Percentiles rank a stretch among this genome's conserved stretches.
These are phyloP conservation scores for Lophotriccus pileatus DNA, from an alignment of 2,797 vertebrate species.

Conservation along the genomic window DNA sequence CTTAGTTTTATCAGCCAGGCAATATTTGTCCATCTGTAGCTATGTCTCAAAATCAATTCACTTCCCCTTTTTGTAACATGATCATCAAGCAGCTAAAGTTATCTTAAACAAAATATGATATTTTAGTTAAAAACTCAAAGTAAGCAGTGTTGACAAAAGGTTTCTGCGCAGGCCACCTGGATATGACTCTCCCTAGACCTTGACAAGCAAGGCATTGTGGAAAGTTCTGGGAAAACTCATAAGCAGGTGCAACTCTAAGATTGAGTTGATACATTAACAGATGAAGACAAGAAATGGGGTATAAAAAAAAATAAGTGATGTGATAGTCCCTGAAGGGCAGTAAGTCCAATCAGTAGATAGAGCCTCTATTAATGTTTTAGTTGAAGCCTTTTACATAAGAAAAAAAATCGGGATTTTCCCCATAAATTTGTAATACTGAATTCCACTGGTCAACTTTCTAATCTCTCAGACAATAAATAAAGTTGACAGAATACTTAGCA, in stretches of 20 bases:
- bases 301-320: neutral
- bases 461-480: neutral
- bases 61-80: neutral
- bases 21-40: neutral
- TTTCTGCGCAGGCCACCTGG: neutral
- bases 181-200: neutral
- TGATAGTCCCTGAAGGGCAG: neutral
- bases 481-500: neutral
- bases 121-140: neutral
- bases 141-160: neutral
- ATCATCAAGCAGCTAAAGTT: neutral
- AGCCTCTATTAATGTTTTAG: neutral
- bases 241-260: neutral
- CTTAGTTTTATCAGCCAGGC: neutral
- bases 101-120: neutral
- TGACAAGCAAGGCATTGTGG: neutral
- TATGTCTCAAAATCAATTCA: neutral
- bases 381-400: neutral
- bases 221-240: neutral
- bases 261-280: neutral
- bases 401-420: neutral
- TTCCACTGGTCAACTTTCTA: neutral
- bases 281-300: neutral
- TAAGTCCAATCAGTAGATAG: rapidly evolving
- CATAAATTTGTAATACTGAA: neutral